Base-by-base conservation (phyloP, 2,888 invertebrate species). In the Adelphocoris suturalis region DNA sequence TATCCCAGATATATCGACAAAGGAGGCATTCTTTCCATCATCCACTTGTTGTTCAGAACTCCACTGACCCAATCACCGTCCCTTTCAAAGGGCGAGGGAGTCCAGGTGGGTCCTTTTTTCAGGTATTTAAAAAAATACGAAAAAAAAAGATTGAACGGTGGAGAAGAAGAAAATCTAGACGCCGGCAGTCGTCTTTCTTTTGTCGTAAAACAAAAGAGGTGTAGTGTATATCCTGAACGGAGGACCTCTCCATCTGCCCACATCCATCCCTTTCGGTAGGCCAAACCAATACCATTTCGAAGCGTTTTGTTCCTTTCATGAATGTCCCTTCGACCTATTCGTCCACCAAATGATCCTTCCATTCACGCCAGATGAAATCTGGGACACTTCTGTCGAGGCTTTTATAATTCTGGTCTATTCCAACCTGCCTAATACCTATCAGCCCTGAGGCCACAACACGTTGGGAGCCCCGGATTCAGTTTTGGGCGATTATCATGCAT, bases 121-220 rank as follows among this genome's bases (percentile, higher is more conserved):
- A 2, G 16, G 37, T 5, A 0, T 78, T 46, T 16, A 19, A 46
- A 46, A 46, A 46, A 12, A 14, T 2, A 47, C 14, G 5, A 37
- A 46, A 68, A 23, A 9, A 46, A 23, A 46, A 46, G 37, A 78
- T 2, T 2, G 3, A 3, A 3, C 9, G 14, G 19, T 14, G 37
- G 28, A 3, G 76, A 16, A 37, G 78, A 78, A 78, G 68, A 68
- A 78, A 78, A 78, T 78, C 78, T 78, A 78, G 78, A 78, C 47
- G 78, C 46, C 78, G 78, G 78, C 78, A 78, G 46, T 78, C 78
- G 78, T 16, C 78, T 78, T 78, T 78, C 78, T 78, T 78, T 78
- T 78, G 78, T 78, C 78, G 78, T 78, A 78, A 78, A 78, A 78
- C 78, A 78, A 78, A 78, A 78, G 78, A 78, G 78, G 78, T 78